Evolutionary conservation across 2,888 invertebrate genomes (phyloP).

Genomic region (Aelia acuminata): DNA sequence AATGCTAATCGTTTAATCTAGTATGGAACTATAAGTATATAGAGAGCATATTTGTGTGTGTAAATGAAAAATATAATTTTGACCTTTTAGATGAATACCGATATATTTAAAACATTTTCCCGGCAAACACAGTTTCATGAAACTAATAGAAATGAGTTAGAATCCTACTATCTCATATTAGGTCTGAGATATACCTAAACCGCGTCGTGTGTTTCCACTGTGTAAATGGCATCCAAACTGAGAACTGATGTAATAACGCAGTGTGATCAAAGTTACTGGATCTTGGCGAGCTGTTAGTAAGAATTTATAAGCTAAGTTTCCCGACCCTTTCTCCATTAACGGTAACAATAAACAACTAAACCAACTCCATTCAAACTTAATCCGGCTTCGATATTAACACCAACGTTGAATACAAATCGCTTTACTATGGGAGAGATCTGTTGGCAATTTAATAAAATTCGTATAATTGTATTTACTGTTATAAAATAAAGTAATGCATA

Average conservation of each 20-base stretch:
- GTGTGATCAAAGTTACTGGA: constrained; percentile 1
- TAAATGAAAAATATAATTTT: too few species aligned
- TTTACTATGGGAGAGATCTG: not conserved
- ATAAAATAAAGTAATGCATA: too few species aligned
- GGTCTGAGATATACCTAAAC: not conserved
- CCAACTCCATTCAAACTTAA: not conserved
- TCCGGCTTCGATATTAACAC: not conserved
- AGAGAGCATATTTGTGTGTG: too few species aligned
- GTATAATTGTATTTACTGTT: too few species aligned
- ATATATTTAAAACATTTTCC: too few species aligned
- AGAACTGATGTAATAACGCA: not conserved
- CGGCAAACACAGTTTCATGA: not conserved
- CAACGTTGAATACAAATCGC: not conserved
- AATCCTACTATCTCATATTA: not conserved
- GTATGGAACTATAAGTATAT: too few species aligned
- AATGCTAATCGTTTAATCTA: too few species aligned
- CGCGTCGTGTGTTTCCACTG: not conserved
- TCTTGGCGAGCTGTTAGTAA: not conserved
- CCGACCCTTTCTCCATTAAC: constrained; percentile 16
- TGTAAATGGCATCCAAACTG: not conserved
- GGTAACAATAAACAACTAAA: not conserved
- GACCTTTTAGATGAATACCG: too few species aligned
- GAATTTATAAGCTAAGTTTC: constrained; percentile 21
- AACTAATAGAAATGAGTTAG: not conserved
- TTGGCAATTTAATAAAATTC: not conserved